A percentile compares a stretch with the other conserved stretches of the same genome.
Evolutionary conservation across 2,888 invertebrate species (phyloP).

Genomic region (Pollenia labialis): DNA sequence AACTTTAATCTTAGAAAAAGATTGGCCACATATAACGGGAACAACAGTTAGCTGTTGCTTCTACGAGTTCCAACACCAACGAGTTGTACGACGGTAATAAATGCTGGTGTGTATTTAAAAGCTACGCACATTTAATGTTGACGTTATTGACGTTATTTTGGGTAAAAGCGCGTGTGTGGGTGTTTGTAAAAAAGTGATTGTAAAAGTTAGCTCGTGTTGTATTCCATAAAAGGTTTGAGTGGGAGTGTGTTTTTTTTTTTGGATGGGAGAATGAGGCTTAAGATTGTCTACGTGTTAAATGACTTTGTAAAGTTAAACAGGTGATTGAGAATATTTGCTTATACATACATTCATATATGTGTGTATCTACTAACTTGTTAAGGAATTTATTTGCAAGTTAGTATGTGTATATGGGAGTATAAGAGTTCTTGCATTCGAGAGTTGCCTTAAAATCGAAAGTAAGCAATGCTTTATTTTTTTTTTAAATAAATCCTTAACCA

Average conservation of each 20-base stretch:
- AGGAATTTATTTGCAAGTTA: not conserved
- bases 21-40: not conserved
- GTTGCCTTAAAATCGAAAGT: slow-evolving; percentile 50
- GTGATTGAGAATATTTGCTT: slow-evolving; percentile 26
- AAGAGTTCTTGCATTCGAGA: not conserved
- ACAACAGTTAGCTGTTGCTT: slow-evolving; percentile 73
- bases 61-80: slow-evolving; percentile 37
- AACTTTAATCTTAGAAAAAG: slow-evolving; percentile 25
- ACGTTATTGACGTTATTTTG: not conserved
- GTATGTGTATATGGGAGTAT: not conserved
- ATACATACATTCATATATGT: not conserved
- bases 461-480: not conserved
- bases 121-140: not conserved
- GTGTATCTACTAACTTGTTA: not conserved
- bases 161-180: not conserved
- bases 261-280: not conserved
- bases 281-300: slow-evolving; percentile 14
- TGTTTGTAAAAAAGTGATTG: not conserved
- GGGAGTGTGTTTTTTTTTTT: not conserved
- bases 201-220: too few relatives aligned
- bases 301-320: slow-evolving; percentile 48
- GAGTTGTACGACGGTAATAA: not conserved
- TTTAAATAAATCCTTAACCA: not conserved
- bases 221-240: not conserved
- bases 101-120: not conserved